A percentile compares a stretch with the other conserved stretches of the same genome.
Conservation (phyloP, 2,888 invertebrate genomes). For the Eurytoma californica region DNA sequence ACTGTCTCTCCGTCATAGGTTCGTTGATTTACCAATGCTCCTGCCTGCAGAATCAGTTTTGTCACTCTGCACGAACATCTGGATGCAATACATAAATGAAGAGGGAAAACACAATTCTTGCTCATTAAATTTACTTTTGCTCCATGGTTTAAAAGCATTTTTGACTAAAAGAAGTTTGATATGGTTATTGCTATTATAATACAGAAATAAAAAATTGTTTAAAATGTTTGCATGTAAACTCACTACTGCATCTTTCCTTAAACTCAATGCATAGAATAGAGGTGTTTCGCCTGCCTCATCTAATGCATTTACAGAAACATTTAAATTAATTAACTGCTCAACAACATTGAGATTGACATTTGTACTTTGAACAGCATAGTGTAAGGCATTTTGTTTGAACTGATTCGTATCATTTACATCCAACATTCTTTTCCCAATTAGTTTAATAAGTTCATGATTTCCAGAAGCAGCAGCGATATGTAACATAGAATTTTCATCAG, state of each 20-base stretch:
- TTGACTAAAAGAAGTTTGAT: background rate
- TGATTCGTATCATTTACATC: background rate
- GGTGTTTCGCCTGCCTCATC: conserved; percentile 13
- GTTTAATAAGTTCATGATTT: background rate
- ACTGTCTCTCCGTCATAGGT: background rate
- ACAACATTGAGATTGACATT: background rate
- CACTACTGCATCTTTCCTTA: conserved; percentile 6
- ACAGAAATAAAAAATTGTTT: background rate
- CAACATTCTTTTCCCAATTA: background rate
- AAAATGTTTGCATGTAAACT: background rate
- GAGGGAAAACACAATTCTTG: conserved; percentile 9
- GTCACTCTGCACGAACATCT: background rate
- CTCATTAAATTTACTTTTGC: background rate
- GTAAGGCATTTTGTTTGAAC: conserved; percentile 6
- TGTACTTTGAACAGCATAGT: background rate
- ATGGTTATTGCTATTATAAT: too few species aligned
- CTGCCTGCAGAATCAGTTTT: background rate
- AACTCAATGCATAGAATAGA: conserved; percentile 13
- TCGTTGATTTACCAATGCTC: background rate
- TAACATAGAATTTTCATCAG: background rate
- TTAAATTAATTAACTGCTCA: background rate
- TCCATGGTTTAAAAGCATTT: background rate
- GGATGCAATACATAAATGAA: background rate
- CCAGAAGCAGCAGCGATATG: background rate
- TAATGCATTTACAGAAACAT: background rate